These are phyloP conservation scores for Chrysina gloriosa DNA, from an alignment of 2,888 invertebrate genomes.

Conservation along the genomic window DNA sequence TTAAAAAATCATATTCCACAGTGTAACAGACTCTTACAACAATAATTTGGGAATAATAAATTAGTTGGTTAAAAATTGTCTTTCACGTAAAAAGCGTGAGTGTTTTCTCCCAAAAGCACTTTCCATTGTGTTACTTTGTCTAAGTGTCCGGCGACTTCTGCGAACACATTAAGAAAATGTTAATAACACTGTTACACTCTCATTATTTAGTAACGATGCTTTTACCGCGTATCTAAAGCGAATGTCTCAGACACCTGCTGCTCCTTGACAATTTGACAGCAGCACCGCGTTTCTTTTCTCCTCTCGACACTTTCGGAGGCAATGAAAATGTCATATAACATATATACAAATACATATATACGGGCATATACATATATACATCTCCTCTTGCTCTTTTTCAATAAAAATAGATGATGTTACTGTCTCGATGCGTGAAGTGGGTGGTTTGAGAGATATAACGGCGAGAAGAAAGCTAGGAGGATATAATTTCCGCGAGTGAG, in stretches of 20 bases:
- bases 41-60: too few species aligned
- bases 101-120: conserved; percentile 12
- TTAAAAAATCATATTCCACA: too few species aligned
- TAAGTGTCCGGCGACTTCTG: conserved; percentile 28
- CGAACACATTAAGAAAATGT: conserved; percentile 58
- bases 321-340: conserved; percentile 26
- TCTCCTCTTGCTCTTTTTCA: conserved; percentile 19
- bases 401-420: conserved; percentile 27
- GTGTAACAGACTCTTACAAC: too few species aligned
- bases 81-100: conserved; percentile 19
- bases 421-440: conserved; percentile 10
- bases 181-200: conserved; percentile 59
- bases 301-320: not conserved
- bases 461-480: not conserved
- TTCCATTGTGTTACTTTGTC: conserved; percentile 19
- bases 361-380: not conserved
- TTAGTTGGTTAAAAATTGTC: not conserved
- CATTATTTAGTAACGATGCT: conserved; percentile 63
- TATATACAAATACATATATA: not conserved
- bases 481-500: not conserved
- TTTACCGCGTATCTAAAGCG: conserved; percentile 58
- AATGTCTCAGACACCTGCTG: conserved; percentile 56
- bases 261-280: conserved; percentile 47
- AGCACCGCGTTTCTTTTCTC: conserved; percentile 14
- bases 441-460: not conserved